These are phyloP conservation scores for Albula goreensis DNA, from an alignment of 2,113 vertebrate genomes.

Conservation along the genomic window DNA sequence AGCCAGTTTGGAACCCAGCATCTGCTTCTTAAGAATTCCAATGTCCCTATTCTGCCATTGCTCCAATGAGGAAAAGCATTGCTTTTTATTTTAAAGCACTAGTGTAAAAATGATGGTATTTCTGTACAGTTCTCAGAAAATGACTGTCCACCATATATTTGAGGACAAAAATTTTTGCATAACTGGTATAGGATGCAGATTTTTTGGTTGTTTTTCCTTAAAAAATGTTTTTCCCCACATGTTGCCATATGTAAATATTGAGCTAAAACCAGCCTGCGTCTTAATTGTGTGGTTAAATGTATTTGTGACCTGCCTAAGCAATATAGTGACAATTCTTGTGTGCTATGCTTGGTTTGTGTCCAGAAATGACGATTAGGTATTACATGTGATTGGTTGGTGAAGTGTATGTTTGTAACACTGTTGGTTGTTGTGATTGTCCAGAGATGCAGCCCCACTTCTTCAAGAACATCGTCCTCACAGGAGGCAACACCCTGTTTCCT, in stretches of 20 bases:
- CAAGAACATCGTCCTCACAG: constrained; percentile 93
- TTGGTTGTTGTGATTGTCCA: constrained; percentile 52
- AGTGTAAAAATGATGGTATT: no score
- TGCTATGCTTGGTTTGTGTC: neutral
- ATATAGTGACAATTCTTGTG: neutral
- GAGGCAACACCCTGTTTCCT: constrained; percentile 87
- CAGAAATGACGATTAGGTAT: neutral
- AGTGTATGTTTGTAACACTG: constrained; percentile 28
- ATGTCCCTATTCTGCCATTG: neutral
- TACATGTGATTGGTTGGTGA: neutral
- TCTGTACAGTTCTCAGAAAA: no score
- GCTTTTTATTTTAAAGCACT: no score
- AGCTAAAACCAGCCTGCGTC: no score
- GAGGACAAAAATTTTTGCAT: no score
- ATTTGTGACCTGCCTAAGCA: neutral
- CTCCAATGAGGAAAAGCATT: neutral
- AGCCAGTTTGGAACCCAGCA: no score
- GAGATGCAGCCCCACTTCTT: constrained; percentile 99
- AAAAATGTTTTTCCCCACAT: no score
- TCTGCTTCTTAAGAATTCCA: neutral
- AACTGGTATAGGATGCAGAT: no score
- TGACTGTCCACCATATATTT: no score
- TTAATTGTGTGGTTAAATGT: neutral
- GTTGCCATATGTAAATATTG: no score
- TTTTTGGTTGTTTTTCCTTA: no score